Percentiles rank a stretch among this genome's conserved stretches.
Conservation (phyloP, 2,888 invertebrate species). For the Scrobipalpa costella region DNA sequence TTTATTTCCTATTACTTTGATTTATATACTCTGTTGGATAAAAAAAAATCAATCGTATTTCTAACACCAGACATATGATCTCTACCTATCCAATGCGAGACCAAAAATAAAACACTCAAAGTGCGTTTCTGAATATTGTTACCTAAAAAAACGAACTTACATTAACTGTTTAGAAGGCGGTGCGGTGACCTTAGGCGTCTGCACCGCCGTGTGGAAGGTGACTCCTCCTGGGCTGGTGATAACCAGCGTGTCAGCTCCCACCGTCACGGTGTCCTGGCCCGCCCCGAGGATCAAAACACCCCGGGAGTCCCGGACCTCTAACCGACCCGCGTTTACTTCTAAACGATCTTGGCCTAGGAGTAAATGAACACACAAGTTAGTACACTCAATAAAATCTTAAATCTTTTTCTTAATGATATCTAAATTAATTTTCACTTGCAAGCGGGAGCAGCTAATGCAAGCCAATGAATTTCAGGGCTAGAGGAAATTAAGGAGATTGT, state of each 20-base stretch:
- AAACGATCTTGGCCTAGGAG: conserved; percentile 89
- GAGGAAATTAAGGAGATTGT: no score
- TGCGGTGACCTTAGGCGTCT: conserved; percentile 91
- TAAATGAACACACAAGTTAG: neutral
- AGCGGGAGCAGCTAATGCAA: no score
- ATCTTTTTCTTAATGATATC: no score
- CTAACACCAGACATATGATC: no score
- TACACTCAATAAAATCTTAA: neutral
- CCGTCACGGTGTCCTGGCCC: conserved; percentile 88
- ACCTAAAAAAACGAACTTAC: conserved; percentile 74
- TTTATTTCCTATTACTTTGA: no score
- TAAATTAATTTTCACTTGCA: no score
- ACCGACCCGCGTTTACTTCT: conserved; percentile 88
- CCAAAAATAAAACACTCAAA: neutral
- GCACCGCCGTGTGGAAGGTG: conserved; percentile 91
- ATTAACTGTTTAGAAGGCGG: conserved; percentile 91
- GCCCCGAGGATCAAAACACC: conserved; percentile 91
- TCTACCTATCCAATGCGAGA: no score
- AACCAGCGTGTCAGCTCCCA: conserved; percentile 90
- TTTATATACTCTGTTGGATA: no score
- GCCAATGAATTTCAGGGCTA: no score
- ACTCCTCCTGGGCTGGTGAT: conserved; percentile 93
- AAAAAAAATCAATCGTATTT: no score
- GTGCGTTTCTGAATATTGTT: neutral
- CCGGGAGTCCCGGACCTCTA: conserved; percentile 90